Evolutionary conservation across 1,140 invertebrate genomes (phyloP).

Genomic region (Oppia nitens): DNA sequence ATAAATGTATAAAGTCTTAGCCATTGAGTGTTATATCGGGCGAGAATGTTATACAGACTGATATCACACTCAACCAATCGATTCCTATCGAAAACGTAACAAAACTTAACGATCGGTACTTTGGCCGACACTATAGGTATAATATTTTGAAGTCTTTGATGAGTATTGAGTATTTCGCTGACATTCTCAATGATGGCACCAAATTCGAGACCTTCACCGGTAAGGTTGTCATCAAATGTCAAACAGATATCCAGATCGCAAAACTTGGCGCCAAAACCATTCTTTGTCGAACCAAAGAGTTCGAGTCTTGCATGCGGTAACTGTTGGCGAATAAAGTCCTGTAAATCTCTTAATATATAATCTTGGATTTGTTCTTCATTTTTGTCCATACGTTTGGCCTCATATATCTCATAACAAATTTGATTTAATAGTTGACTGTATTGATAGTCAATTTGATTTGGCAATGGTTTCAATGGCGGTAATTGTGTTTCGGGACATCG

Average conservation of each 20-base stretch:
- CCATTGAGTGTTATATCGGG: slow-evolving; percentile 37
- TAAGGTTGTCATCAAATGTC: slow-evolving; percentile 32
- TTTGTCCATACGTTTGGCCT: not conserved
- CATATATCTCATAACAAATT: not conserved
- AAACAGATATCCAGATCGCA: slow-evolving; percentile 46
- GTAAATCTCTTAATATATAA: slow-evolving; percentile 27
- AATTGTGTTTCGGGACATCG: slow-evolving; percentile 37
- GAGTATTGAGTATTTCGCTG: slow-evolving; percentile 29
- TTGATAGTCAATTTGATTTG: slow-evolving; percentile 20
- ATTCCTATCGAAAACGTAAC: slow-evolving; percentile 26
- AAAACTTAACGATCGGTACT: slow-evolving; percentile 47
- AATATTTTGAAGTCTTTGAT: slow-evolving; percentile 31
- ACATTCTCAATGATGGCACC: slow-evolving; percentile 31
- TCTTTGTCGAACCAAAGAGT: slow-evolving; percentile 43
- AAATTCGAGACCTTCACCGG: slow-evolving; percentile 28
- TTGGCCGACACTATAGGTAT: slow-evolving; percentile 40
- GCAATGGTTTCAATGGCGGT: slow-evolving; percentile 29
- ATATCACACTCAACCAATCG: slow-evolving; percentile 38
- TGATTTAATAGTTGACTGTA: not conserved
- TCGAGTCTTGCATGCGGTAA: slow-evolving; percentile 31
- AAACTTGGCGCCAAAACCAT: slow-evolving; percentile 41
- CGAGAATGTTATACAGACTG: slow-evolving; percentile 41
- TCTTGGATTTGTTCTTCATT: not conserved
- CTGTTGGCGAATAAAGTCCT: slow-evolving; percentile 26
- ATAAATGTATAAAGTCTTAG: slow-evolving; percentile 35